Evolutionary conservation across 2,797 vertebrate genomes (phyloP).

Genomic region (Aythya fuligula): DNA sequence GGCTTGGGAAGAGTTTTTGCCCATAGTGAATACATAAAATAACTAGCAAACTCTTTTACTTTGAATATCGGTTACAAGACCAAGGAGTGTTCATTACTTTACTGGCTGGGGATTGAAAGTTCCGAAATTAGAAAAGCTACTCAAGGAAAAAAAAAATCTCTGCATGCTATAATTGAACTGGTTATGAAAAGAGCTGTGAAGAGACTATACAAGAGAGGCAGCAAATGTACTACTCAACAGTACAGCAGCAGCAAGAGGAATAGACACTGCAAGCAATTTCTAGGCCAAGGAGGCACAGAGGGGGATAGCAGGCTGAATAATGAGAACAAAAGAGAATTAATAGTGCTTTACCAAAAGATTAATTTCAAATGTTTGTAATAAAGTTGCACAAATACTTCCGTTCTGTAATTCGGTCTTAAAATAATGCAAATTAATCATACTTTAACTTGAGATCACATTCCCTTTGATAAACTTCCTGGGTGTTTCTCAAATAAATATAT

Average conservation of each 20-base stretch:
- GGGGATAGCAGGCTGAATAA: slow-evolving; percentile 46
- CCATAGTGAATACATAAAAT: slow-evolving; percentile 63
- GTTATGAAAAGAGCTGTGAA: slow-evolving; percentile 63
- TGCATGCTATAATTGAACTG: slow-evolving; percentile 60
- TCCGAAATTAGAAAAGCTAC: slow-evolving; percentile 54
- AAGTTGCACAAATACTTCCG: slow-evolving; percentile 65
- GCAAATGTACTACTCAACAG: slow-evolving; percentile 41
- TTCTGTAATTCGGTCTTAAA: slow-evolving; percentile 66
- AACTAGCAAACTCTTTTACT: slow-evolving; percentile 61
- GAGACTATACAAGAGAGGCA: slow-evolving; percentile 47
- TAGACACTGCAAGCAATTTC: slow-evolving; percentile 28
- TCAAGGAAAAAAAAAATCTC: slow-evolving; percentile 12
- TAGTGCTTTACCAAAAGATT: slow-evolving; percentile 64
- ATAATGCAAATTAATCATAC: slow-evolving; percentile 63
- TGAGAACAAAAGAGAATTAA: slow-evolving; percentile 61
- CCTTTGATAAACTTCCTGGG: slow-evolving; percentile 38
- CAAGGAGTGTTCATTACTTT: slow-evolving; percentile 47
- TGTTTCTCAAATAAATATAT: slow-evolving; percentile 41
- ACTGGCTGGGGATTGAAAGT: slow-evolving; percentile 50
- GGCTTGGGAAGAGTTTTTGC: slow-evolving; percentile 34
- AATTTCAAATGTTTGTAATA: slow-evolving; percentile 69
- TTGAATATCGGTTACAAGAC: slow-evolving; percentile 51
- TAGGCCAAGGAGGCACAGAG: slow-evolving; percentile 48
- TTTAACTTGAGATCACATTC: slow-evolving; percentile 55
- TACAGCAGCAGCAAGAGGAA: slow-evolving; percentile 52